Conservation (phyloP, 2,797 vertebrate genomes). For the Lagorchestes hirsutus region DNA sequence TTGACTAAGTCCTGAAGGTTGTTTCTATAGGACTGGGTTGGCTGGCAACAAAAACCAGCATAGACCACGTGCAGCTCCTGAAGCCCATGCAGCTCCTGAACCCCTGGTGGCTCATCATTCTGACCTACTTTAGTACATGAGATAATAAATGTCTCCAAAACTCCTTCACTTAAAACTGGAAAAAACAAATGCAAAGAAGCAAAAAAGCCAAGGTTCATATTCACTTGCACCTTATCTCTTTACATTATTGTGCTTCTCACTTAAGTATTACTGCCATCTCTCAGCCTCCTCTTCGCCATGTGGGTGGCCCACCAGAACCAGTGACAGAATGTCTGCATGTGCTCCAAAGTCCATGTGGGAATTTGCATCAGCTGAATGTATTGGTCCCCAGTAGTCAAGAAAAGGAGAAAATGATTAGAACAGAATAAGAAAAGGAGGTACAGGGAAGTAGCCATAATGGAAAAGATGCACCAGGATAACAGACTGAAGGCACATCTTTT, state of each 20-base stretch:
- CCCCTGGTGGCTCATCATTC: neutral
- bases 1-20: neutral
- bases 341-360: neutral
- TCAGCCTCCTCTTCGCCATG: neutral
- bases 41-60: neutral
- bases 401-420: neutral
- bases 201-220: neutral
- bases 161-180: neutral
- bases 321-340: neutral
- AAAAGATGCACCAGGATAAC: neutral
- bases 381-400: neutral
- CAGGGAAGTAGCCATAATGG: neutral
- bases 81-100: neutral
- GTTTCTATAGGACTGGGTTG: neutral
- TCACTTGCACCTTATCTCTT: neutral
- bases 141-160: neutral
- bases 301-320: neutral
- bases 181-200: neutral
- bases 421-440: neutral
- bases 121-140: neutral
- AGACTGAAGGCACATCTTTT: neutral
- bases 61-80: neutral
- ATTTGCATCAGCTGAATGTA: neutral
- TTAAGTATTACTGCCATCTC: neutral
- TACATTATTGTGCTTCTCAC: neutral